Base-by-base conservation (phyloP, 2,797 vertebrate genomes). In the Sorex maritimensis region DNA sequence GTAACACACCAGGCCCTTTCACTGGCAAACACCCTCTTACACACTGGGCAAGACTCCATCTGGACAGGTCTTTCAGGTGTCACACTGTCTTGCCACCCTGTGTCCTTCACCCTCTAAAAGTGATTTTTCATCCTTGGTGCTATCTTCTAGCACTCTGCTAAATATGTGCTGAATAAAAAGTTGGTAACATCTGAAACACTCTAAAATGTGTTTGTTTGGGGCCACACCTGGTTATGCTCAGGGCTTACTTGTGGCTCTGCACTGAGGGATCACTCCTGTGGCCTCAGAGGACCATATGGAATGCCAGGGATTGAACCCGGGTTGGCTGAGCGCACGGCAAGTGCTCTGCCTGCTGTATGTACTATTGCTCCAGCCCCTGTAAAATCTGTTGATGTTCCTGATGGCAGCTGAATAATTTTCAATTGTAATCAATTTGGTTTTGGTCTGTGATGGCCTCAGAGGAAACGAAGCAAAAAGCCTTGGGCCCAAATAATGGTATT, bases 391-490 rank as follows among this genome's bases (percentile, higher is more conserved):
- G 49, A 52, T 52, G 49, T 14, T 52, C 49, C 49, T 52, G 6
- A 52, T 2, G 10, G 49, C 13, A 52, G 49, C 41, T 52, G 49
- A 52, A 55, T 55, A 10, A 77, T 63, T 81, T 86, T 87, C 55
- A 68, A 44, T 61, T 91, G 19, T 61, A 6, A 61, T 5, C 41
- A 85, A 81, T 69, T 41, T 88, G 34, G n/a, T 77, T 91, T 78
- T 30, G 19, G 34, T 71, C 72, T 61, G 84, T 55, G 6, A 79
- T 23, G 12, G 17, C 8, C 21, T 72, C 30, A 4, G 71, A 6
- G 93, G 11, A 38, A 88, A n/a, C 61, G 41, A 95, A 61, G 86
- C 34, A 83, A 93, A 91, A 71, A 67, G 19, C 79, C 77, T 74
- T 86, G 67, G 55, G 34, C 73, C 26, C 77, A 46, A 0, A 26